Conservation (phyloP, 2,113 vertebrate genomes). For the Colinus virginianus region DNA sequence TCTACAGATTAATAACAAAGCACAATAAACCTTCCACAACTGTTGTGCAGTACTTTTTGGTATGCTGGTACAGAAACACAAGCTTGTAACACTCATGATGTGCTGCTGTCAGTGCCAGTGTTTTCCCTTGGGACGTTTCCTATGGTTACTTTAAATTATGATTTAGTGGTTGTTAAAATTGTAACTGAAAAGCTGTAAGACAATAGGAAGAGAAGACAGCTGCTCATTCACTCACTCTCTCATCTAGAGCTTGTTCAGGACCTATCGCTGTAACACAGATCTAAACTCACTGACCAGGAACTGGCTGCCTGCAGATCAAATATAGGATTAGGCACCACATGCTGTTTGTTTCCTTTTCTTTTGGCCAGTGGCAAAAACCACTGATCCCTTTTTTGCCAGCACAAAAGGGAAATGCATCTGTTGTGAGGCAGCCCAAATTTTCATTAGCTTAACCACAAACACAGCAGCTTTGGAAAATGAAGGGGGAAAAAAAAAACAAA, state of each 20-base stretch:
- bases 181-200: not conserved
- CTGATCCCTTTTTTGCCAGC: not conserved
- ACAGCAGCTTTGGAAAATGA: not conserved
- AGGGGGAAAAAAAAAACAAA: not conserved
- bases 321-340: not conserved
- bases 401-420: not conserved
- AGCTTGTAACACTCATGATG: not conserved
- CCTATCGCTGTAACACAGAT: not conserved
- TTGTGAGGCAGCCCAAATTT: constrained; percentile 6
- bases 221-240: not conserved
- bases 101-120: not conserved
- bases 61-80: not conserved
- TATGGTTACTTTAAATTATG: not conserved
- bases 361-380: not conserved
- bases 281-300: not conserved
- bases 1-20: not conserved
- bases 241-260: not conserved
- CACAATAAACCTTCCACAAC: constrained; percentile 2
- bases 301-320: not conserved
- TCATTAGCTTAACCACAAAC: not conserved
- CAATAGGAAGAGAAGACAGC: not conserved
- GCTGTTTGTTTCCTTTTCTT: not conserved
- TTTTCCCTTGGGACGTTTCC: not conserved
- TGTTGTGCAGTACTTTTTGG: not conserved
- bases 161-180: not conserved